A percentile compares a stretch with the other conserved stretches of the same genome.
Conservation (phyloP, 2,113 vertebrate genomes). For the Ameiurus melas region DNA sequence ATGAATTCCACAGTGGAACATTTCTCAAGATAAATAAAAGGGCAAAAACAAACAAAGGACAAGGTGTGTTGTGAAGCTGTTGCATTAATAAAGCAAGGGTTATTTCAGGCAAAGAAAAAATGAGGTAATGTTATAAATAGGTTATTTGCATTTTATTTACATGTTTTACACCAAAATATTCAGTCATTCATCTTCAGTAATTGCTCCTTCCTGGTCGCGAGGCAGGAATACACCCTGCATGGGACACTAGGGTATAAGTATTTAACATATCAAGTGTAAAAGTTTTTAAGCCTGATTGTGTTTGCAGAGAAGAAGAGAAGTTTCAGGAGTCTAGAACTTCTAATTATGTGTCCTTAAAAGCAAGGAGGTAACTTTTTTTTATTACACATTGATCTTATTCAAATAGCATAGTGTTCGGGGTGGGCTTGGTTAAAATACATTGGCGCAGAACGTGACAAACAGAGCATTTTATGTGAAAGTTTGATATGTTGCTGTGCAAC, state of each 20-base stretch:
- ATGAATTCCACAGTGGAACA: conserved; percentile 5
- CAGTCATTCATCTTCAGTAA: conserved; percentile 16
- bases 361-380: neutral
- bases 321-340: neutral
- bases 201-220: neutral
- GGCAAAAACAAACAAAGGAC: neutral
- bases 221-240: neutral
- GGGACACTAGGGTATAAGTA: neutral
- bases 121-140: neutral
- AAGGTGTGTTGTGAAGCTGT: neutral
- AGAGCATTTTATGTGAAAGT: neutral
- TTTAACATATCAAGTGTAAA: neutral
- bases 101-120: neutral
- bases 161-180: conserved; percentile 16
- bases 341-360: neutral
- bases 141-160: conserved; percentile 13
- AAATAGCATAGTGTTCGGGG: neutral
- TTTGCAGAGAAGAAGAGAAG: neutral
- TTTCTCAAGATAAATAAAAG: neutral
- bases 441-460: neutral
- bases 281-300: neutral
- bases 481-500: neutral
- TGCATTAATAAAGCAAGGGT: conserved; percentile 13
- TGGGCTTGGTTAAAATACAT: neutral
- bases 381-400: neutral